These are phyloP conservation scores for Meta bourneti DNA, from an alignment of 2,888 invertebrate species.

Conservation along the genomic window DNA sequence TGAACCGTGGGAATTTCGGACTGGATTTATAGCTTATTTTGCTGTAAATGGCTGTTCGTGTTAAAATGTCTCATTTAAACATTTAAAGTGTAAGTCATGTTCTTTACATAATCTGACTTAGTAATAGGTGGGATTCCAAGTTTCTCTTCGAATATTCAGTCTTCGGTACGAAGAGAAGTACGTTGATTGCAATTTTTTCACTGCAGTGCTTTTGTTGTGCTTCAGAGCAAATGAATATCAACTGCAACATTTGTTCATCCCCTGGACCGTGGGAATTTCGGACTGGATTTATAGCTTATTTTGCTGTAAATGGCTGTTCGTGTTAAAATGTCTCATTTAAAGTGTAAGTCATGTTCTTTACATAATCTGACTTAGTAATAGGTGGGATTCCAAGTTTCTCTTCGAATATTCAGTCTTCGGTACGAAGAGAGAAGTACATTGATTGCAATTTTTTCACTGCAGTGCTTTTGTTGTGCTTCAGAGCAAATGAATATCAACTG, in stretches of 20 bases:
- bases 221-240: not conserved
- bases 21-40: not conserved
- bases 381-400: slow-evolving; percentile 39
- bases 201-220: not conserved
- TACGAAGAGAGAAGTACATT: not conserved
- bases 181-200: not conserved
- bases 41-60: not conserved
- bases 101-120: no score
- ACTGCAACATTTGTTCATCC: not conserved
- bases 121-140: slow-evolving; percentile 42
- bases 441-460: not conserved
- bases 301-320: not conserved
- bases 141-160: slow-evolving; percentile 11
- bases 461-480: not conserved
- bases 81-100: no score
- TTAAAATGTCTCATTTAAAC: no score
- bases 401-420: not conserved
- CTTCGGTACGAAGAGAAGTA: not conserved
- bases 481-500: not conserved
- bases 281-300: not conserved
- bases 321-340: no score
- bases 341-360: no score
- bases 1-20: not conserved
- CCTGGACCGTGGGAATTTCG: not conserved
- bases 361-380: not conserved